These are phyloP conservation scores for Zalophus californianus DNA, from an alignment of 2,797 vertebrate genomes.

Conservation along the genomic window DNA sequence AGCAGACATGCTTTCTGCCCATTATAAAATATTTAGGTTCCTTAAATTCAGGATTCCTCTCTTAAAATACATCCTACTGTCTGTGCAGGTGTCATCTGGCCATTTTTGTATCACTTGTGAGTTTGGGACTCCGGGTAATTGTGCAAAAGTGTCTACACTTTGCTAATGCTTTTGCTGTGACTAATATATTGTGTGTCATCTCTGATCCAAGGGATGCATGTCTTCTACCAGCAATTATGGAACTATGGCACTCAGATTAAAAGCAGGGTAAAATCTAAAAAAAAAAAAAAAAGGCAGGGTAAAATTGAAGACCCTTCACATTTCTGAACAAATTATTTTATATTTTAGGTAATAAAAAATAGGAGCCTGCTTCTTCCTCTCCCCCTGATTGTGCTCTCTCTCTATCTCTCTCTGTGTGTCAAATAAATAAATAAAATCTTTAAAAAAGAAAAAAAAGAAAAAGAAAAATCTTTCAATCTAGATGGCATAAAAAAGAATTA, in stretches of 20 bases:
- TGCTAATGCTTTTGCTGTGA: neutral
- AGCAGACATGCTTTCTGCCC: neutral
- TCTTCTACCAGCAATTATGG: neutral
- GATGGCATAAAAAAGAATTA: neutral
- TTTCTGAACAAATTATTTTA: neutral
- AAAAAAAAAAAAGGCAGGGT: neutral
- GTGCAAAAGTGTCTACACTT: neutral
- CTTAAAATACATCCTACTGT: neutral
- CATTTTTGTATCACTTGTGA: neutral
- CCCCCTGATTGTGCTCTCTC: too few relatives aligned
- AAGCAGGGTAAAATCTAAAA: neutral
- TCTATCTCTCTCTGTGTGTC: too few relatives aligned
- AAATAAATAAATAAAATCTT: too few relatives aligned
- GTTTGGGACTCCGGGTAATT: neutral
- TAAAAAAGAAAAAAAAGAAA: too few relatives aligned
- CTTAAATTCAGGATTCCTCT: neutral
- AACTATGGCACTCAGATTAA: neutral
- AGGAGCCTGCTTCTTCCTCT: too few relatives aligned
- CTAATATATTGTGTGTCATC: neutral
- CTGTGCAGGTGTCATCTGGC: neutral
- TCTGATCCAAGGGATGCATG: neutral
- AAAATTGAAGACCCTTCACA: neutral
- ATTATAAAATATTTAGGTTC: neutral
- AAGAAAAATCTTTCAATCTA: neutral
- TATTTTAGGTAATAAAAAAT: neutral